Conservation (phyloP, 2,113 vertebrate genomes). For the Thermophis baileyi region DNA sequence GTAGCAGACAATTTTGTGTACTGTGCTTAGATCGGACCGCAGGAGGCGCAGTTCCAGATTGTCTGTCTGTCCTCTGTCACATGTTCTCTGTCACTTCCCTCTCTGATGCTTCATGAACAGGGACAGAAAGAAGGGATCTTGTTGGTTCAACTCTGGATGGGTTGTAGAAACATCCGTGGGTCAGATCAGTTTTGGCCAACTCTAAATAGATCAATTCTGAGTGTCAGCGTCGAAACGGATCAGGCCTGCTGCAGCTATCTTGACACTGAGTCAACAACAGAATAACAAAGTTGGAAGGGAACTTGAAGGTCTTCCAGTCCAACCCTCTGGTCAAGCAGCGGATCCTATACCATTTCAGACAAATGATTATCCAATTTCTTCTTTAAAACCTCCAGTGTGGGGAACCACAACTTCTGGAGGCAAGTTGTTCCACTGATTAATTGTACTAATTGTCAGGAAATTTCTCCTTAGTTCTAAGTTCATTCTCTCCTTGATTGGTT, state of each 20-base stretch:
- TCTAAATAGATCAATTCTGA: not conserved
- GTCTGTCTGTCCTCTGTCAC: too few species aligned
- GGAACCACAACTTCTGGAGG: not conserved
- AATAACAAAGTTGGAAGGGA: not conserved
- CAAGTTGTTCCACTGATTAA: not conserved
- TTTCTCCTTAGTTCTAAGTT: not conserved
- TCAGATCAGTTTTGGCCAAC: not conserved
- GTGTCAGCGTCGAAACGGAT: too few species aligned
- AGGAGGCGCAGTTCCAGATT: too few species aligned
- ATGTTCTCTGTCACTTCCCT: not conserved
- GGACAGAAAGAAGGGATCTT: not conserved
- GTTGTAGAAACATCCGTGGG: not conserved
- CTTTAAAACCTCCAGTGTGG: not conserved
- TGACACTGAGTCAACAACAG: not conserved
- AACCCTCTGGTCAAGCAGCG: too few species aligned
- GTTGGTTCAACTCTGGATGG: not conserved
- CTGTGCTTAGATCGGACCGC: too few species aligned
- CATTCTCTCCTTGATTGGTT: not conserved
- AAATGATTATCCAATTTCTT: not conserved
- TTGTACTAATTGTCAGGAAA: not conserved
- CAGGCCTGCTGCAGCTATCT: too few species aligned
- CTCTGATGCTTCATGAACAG: not conserved
- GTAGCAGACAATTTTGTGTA: too few species aligned
- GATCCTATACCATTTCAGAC: too few species aligned
- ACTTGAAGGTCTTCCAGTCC: not conserved